Evolutionary conservation across 92 coral and sea anemone species (phyloP), one percentile per base, ranked within the genome.

Genomic region (Montipora capitata): DNA sequence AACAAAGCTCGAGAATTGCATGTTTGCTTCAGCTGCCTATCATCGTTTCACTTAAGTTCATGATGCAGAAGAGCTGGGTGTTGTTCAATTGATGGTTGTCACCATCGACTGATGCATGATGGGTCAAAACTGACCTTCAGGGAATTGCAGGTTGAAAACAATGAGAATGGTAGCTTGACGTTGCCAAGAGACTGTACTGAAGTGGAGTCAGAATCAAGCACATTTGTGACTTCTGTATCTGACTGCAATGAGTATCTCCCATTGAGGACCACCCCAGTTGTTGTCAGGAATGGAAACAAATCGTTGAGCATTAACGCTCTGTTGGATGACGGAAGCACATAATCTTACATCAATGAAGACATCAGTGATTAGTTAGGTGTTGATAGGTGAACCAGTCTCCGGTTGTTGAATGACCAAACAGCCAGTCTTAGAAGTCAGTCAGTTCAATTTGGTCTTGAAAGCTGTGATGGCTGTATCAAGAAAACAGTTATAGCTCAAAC

Each of bases 1-100:
- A 40, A 38, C 14, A 80, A 80, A 45, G 85, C 85, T 14, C 4
- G 58, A 10, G 85, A 80, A 42, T 45, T 80, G 4, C 44, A 27
- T 5, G 85, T 65, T 7, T 80, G 85, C 70, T 80, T 80, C 42
- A 11, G 74, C 18, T 80, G 85, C 70, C 17, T 80, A 65, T 80
- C 85, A 39, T 39, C 27, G 10, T 62, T 10, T 12, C 75, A 80
- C 18, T 6, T 18, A 40, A 80, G 85, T 63, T 20, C 10, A 13
- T 9, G 75, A 44, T 80, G 85, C 57, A 64, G 61, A 35, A 80
- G 15, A 58, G 15, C 15, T 16, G 15, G 64, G 27, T 61, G 67
- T 15, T 15, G 67, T 61, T 58, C 67, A 15, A 61, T 61, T 15
- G 67, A 61, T 7, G 67, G 20, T 5, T 15, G 67, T 15, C 67